phyloP scores from a whole-genome alignment of 1,140 invertebrate species.

The Gryllus bimaculatus region DNA sequence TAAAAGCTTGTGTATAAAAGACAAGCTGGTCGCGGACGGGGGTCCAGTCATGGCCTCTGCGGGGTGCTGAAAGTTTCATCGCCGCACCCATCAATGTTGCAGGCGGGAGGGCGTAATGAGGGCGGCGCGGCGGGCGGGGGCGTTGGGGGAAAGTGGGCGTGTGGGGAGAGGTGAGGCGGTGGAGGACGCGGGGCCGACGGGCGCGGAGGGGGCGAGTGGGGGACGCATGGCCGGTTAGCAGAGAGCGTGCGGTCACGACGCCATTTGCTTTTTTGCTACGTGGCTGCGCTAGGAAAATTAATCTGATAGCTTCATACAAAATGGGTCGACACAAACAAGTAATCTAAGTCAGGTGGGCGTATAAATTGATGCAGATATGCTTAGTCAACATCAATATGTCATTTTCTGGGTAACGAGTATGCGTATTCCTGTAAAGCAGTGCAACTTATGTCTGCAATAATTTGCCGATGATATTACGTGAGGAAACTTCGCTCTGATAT shows the following conservation, averaged over 20 bases:
- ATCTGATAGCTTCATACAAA: no score
- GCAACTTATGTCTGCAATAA: no score
- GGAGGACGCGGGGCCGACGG: not conserved
- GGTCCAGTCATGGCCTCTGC: not conserved
- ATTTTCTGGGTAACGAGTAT: no score
- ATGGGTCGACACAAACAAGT: no score
- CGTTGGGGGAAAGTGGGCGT: not conserved
- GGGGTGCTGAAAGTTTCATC: not conserved
- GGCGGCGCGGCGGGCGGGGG: no score
- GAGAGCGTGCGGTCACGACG: not conserved
- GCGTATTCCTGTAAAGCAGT: no score
- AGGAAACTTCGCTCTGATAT: no score
- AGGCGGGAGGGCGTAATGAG: not conserved
- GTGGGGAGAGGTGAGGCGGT: not conserved
- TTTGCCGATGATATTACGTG: no score
- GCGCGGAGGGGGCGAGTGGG: not conserved
- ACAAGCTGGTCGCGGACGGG: not conserved
- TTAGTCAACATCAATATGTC: no score
- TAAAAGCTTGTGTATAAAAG: constrained; percentile 5
- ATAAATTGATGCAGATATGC: no score
- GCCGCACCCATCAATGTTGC: not conserved
- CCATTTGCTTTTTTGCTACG: not conserved
- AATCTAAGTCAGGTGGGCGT: no score
- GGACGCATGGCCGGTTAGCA: not conserved
- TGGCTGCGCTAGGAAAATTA: no score